Percentiles rank a stretch among this genome's conserved stretches.
Conservation (phyloP, 2,888 invertebrate species). For the Tinea trinotella region DNA sequence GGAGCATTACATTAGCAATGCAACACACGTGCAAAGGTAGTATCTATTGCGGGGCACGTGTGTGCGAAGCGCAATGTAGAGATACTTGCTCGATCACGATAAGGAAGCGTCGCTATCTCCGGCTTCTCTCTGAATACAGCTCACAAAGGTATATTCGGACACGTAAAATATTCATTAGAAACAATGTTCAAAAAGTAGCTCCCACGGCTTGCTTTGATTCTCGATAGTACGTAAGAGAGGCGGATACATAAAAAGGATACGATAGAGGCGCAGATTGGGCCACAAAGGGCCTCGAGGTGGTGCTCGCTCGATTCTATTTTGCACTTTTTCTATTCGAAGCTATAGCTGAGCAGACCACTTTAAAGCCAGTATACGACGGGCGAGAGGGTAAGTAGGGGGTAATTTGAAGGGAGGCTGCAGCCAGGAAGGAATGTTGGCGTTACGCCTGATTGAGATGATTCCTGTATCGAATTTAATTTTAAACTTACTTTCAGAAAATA, state of each 20-base stretch:
- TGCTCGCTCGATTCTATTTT: constrained; percentile 58
- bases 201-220: constrained; percentile 57
- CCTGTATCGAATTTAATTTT: constrained; percentile 55
- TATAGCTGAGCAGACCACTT: constrained; percentile 68
- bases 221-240: constrained; percentile 66
- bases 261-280: constrained; percentile 67
- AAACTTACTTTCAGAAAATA: background rate
- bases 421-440: constrained; percentile 48
- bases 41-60: constrained; percentile 37
- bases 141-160: constrained; percentile 16
- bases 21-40: constrained; percentile 48
- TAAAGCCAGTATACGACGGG: constrained; percentile 62
- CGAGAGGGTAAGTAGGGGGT: constrained; percentile 66
- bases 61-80: constrained; percentile 32
- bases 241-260: constrained; percentile 61
- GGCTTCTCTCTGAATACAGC: constrained; percentile 20
- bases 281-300: constrained; percentile 71
- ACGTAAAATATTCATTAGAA: constrained; percentile 70
- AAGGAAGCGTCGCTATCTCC: constrained; percentile 56
- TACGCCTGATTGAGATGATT: constrained; percentile 69
- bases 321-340: constrained; percentile 68
- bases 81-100: constrained; percentile 47
- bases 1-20: constrained; percentile 48
- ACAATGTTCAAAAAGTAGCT: constrained; percentile 52
- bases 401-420: constrained; percentile 66